Evolutionary conservation across 2,797 vertebrate species (phyloP), one percentile per base, ranked within the genome.

Genomic region (Mus caroli): DNA sequence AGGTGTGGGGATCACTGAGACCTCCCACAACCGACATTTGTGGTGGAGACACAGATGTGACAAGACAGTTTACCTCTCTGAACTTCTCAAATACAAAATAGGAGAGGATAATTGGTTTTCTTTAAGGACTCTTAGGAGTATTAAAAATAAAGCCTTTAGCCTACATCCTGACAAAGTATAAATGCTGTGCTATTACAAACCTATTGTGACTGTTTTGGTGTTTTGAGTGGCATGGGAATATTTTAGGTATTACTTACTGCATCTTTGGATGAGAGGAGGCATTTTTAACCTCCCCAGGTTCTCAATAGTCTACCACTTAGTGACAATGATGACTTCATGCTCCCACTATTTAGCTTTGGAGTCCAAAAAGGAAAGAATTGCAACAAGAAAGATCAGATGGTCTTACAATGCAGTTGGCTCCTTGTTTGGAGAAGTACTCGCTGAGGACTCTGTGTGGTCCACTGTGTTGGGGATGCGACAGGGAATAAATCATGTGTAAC

Each of bases 341-440:
- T 69, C 34, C n/a, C 60, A 89, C 58, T 77, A 1, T 46, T 62
- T 90, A 60, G 60, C 73, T 85, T 85, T 95, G 78, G 52, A 6
- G 15, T 58, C 56, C 50, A 54, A 89, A n/a, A 15, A 96, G 46
- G 26, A 67, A 97, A 80, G 87, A 12, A 75, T 26, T 77, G 22
- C 46, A 64, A 11, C 2, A 26, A 76, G 31, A 62, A 79, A 94
- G 20, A 75, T 83, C 9, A 67, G 84, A 91, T 79, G 50, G 54
- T 56, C 26, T 58, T 69, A 46, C 34, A 58, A 69, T 69, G 22
- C 1, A 6, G 58, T 50, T 46, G 19, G 60, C 26, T 75, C 1
- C 0, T 11, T 67, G 56, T 62, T 52, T 46, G 43, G 67, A 40
- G 40, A 80, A 60, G 22, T 64, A 17, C 15, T 69, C 50, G 26